Conservation (phyloP, 2,113 vertebrate genomes). For the Thalassarche chlororhynchos region DNA sequence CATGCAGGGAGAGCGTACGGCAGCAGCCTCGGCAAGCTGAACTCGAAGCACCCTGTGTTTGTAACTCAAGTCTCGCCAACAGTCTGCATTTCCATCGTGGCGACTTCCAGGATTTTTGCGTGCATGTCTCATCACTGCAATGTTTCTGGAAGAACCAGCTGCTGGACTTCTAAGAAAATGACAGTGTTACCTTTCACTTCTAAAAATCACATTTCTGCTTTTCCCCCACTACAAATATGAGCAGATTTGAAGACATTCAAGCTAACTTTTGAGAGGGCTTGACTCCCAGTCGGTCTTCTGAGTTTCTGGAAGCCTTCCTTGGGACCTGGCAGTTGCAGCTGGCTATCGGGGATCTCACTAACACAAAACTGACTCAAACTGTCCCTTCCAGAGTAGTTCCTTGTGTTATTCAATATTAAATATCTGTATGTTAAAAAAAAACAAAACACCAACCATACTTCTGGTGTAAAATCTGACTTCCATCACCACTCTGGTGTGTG, state of each 20-base stretch:
- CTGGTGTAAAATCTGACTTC: slow-evolving; percentile 21
- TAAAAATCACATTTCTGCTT: background rate
- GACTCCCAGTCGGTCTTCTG: background rate
- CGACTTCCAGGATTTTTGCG: background rate
- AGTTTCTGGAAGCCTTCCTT: background rate
- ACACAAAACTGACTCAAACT: background rate
- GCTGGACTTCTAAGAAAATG: background rate
- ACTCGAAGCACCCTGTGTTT: accelerated
- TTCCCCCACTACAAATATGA: background rate
- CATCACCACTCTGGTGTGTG: background rate
- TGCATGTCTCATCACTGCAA: background rate
- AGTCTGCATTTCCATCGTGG: background rate
- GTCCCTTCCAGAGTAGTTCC: background rate
- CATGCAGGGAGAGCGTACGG: accelerated
- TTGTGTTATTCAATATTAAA: background rate
- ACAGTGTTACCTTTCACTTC: background rate
- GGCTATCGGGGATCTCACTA: background rate
- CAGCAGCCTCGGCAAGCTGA: background rate
- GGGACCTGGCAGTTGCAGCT: background rate
- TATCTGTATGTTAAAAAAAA: background rate
- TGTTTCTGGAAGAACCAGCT: background rate
- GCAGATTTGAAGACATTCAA: background rate
- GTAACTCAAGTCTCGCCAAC: background rate
- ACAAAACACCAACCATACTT: background rate
- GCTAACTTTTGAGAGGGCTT: background rate